These are phyloP conservation scores for Drosophila teissieri DNA, from an alignment of 1,140 invertebrate species.

Conservation along the genomic window DNA sequence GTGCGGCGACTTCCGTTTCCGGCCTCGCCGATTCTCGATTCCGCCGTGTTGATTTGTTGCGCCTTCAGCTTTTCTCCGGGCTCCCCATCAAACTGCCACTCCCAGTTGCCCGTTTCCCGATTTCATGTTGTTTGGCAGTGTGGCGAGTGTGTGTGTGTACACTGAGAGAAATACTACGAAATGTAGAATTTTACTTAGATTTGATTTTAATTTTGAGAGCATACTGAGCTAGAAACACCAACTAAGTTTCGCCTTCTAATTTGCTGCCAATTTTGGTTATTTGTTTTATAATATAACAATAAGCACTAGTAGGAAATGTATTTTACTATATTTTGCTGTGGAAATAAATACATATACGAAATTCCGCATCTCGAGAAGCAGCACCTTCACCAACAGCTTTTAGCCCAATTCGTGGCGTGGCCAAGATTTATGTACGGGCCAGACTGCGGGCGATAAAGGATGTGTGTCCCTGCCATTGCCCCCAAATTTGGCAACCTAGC, in stretches of 20 bases:
- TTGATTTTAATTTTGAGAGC: too few relatives aligned
- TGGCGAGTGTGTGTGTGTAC: constrained; percentile 15
- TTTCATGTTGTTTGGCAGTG: constrained; percentile 62
- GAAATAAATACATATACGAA: not conserved
- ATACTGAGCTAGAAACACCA: too few relatives aligned
- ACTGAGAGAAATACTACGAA: not conserved
- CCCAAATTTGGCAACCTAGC: not conserved
- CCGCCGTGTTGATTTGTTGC: constrained; percentile 67
- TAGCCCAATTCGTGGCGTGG: constrained; percentile 63
- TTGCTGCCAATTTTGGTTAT: too few relatives aligned
- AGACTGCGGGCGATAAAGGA: constrained; percentile 44
- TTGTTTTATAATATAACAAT: too few relatives aligned
- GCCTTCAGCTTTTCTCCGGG: constrained; percentile 32
- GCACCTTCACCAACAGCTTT: constrained; percentile 49
- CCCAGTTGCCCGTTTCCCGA: not conserved
- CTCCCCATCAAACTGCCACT: constrained; percentile 1
- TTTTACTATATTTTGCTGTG: not conserved
- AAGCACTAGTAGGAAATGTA: too few relatives aligned
- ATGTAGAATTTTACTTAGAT: not conserved
- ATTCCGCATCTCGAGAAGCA: constrained; percentile 2
- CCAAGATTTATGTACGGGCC: constrained; percentile 60
- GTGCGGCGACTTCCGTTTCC: constrained; percentile 60
- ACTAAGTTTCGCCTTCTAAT: too few relatives aligned
- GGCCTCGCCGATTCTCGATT: constrained; percentile 23
- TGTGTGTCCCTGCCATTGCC: constrained; percentile 55